Percentiles rank a stretch among this genome's conserved stretches.
These are phyloP conservation scores for Alitta virens DNA, from an alignment of 2,888 invertebrate species.

Conservation along the genomic window DNA sequence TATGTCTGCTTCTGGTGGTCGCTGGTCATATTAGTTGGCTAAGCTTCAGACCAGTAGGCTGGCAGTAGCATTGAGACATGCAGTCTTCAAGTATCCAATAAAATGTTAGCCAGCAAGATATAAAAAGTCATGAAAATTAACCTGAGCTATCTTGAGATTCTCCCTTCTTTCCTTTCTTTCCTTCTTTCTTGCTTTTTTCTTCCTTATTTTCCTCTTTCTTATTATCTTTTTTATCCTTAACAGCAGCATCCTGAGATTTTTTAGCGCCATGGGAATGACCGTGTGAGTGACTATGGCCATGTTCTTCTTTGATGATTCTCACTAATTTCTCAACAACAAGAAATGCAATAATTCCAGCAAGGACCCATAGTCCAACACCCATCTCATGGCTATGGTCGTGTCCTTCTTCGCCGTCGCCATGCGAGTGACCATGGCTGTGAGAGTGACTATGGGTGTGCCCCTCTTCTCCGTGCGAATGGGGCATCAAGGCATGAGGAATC, in stretches of 20 bases:
- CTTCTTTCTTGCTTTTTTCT: slow-evolving; percentile 19
- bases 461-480: slow-evolving; percentile 50
- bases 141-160: slow-evolving; percentile 1
- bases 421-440: slow-evolving; percentile 62
- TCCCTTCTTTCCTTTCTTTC: slow-evolving; percentile 26
- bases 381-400: slow-evolving; percentile 67
- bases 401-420: slow-evolving; percentile 28
- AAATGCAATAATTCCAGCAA: slow-evolving; percentile 89
- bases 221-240: not conserved
- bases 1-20: too few relatives aligned
- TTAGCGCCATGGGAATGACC: slow-evolving; percentile 15
- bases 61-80: too few relatives aligned
- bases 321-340: slow-evolving; percentile 83
- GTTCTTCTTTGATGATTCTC: slow-evolving; percentile 68
- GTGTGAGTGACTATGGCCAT: slow-evolving; percentile 67
- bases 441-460: slow-evolving; percentile 52
- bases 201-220: slow-evolving; percentile 7
- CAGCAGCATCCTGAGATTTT: not conserved
- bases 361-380: slow-evolving; percentile 89
- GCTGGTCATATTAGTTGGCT: too few relatives aligned
- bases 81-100: too few relatives aligned
- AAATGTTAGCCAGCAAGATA: too few relatives aligned
- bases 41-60: too few relatives aligned
- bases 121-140: too few relatives aligned
- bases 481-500: slow-evolving; percentile 87